A percentile compares a stretch with the other conserved stretches of the same genome.
phyloP scores from a whole-genome alignment of 2,888 invertebrate species.

The Dimorphilus gyrociliatus region DNA sequence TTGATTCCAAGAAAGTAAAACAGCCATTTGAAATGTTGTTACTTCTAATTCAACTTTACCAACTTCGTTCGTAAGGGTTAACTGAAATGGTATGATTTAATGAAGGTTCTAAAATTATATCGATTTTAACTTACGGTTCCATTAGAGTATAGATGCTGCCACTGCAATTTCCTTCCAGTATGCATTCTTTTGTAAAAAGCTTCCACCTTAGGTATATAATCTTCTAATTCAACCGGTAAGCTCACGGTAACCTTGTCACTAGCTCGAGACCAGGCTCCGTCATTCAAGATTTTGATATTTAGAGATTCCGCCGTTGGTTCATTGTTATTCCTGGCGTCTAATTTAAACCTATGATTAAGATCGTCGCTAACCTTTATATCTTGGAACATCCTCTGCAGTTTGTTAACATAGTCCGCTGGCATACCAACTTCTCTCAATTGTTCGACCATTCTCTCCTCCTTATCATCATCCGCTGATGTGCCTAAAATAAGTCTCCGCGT shows the following conservation, averaged over 20 bases:
- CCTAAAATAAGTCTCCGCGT: slow-evolving; percentile 88
- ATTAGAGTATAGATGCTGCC: slow-evolving; percentile 99
- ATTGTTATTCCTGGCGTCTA: slow-evolving; percentile 54
- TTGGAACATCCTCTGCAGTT: slow-evolving; percentile 76
- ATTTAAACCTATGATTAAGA: slow-evolving; percentile 75
- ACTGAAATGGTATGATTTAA: no score
- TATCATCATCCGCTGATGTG: slow-evolving; percentile 94
- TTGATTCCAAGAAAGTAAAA: slow-evolving; percentile 96
- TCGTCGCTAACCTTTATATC: slow-evolving; percentile 96
- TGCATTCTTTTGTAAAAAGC: slow-evolving; percentile 96
- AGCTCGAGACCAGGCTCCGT: slow-evolving; percentile 86
- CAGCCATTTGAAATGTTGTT: slow-evolving; percentile 99
- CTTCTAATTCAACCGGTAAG: slow-evolving; percentile 88
- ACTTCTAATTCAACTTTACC: slow-evolving; percentile 90
- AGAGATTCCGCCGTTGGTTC: slow-evolving; percentile 49
- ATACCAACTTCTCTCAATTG: slow-evolving; percentile 86
- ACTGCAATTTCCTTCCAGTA: slow-evolving; percentile 87
- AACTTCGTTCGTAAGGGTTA: slow-evolving; percentile 76
- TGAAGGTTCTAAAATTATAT: no score
- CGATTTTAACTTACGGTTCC: slow-evolving; percentile 55
- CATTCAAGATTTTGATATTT: slow-evolving; percentile 94
- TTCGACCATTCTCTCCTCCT: slow-evolving; percentile 98
- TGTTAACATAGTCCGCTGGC: slow-evolving; percentile 98
- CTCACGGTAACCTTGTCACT: slow-evolving; percentile 87
- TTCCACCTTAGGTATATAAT: slow-evolving; percentile 94